Percentiles rank a stretch among this genome's conserved stretches.
phyloP scores from a whole-genome alignment of 2,888 invertebrate species.

The Drosophila stalkeri region DNA sequence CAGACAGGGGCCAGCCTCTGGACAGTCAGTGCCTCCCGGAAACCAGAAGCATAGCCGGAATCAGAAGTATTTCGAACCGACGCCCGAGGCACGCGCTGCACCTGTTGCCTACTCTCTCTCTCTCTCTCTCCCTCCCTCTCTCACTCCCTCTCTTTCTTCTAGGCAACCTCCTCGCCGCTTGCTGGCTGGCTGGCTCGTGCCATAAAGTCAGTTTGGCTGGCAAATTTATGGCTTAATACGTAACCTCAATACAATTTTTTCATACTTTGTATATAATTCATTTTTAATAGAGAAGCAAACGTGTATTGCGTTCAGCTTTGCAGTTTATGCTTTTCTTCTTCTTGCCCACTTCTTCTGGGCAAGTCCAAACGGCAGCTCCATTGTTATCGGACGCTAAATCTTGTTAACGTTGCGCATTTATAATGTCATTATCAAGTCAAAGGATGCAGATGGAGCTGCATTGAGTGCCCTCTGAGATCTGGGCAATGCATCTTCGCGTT shows the following conservation, averaged over 20 bases:
- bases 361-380: constrained; percentile 33
- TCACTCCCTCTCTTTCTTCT: too few relatives aligned
- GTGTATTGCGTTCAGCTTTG: constrained; percentile 38
- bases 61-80: constrained; percentile 52
- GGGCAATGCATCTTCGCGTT: constrained; percentile 65
- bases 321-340: background rate
- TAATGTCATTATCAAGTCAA: constrained; percentile 64
- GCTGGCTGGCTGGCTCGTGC: constrained; percentile 23
- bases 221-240: constrained; percentile 75
- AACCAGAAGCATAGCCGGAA: constrained; percentile 47
- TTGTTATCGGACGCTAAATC: constrained; percentile 66
- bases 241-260: constrained; percentile 66
- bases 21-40: constrained; percentile 55
- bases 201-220: constrained; percentile 75
- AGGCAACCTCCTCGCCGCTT: background rate
- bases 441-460: constrained; percentile 37
- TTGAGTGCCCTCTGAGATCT: constrained; percentile 51
- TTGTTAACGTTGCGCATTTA: constrained; percentile 68
- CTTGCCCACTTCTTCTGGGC: constrained; percentile 2
- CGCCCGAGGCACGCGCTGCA: constrained; percentile 65
- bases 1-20: constrained; percentile 77
- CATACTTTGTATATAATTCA: constrained; percentile 70
- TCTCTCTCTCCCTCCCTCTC: constrained; percentile 18
- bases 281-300: constrained; percentile 75
- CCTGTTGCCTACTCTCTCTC: constrained; percentile 65